Evolutionary conservation across 37 sponge, comb jelly and placozoan species (phyloP), one percentile per base, ranked within the genome.

Genomic region (Dysidea cf. avara): DNA sequence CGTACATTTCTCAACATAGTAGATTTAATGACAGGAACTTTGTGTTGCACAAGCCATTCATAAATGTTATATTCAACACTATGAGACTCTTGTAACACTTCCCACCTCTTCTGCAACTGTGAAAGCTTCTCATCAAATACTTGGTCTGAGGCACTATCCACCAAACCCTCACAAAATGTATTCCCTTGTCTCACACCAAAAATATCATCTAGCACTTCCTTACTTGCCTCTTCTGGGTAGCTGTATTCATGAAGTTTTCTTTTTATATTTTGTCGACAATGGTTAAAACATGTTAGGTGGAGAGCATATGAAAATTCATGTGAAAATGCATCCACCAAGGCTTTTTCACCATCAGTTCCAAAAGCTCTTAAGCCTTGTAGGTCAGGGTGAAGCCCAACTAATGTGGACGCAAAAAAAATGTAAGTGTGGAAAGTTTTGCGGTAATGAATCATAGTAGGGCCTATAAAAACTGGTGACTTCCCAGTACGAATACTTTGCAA

Each of bases 301-400:
- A 33, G 49, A 14, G 58, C 26, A 39, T 43, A 74, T 0, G 51
- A 1, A 12, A 78, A 66, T 34, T 66, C n/a, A n/a, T n/a, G n/a
- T n/a, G n/a, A n/a, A n/a, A n/a, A n/a, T n/a, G n/a, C n/a, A n/a
- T n/a, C n/a, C n/a, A n/a, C n/a, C n/a, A n/a, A n/a, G n/a, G n/a
- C n/a, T n/a, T n/a, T n/a, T n/a, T n/a, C n/a, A n/a, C 78, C 78
- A 66, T 77, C 78, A 17, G 78, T 77, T 39, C 78, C 78, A 77
- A 77, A 77, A 22, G 60, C 78, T 38, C 78, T 39, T 6, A 66
- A 32, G 13, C 68, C 78, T 66, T 77, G 56, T 28, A 77, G 67
- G n/a, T n/a, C n/a, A n/a, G n/a, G n/a, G n/a, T n/a, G n/a, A n/a
- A n/a, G n/a, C n/a, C n/a, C n/a, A n/a, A n/a, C n/a, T n/a, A n/a